Evolutionary conservation across 2,797 vertebrate genomes (phyloP).

Genomic region (Sebastes matsubarae): DNA sequence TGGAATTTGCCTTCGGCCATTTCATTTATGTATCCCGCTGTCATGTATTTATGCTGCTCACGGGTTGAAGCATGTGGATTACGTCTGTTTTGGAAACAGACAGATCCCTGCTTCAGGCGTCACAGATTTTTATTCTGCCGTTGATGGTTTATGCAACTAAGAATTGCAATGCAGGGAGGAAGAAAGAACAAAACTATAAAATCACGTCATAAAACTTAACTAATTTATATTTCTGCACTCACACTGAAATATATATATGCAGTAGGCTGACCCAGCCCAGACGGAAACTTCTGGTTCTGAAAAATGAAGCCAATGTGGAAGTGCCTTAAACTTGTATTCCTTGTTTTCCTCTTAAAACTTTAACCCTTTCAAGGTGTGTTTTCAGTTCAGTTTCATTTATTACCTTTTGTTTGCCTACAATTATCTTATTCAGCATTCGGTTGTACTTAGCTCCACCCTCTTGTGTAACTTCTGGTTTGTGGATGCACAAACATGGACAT

Average conservation of each 20-base stretch:
- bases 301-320: too few species aligned
- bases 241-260: neutral
- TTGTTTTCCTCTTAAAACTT: too few species aligned
- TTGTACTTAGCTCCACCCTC: too few species aligned
- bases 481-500: neutral
- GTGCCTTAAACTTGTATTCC: too few species aligned
- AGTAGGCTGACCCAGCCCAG: neutral
- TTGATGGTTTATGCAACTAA: neutral
- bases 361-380: too few species aligned
- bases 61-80: slow-evolving; percentile 19
- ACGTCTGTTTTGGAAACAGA: slow-evolving; percentile 19
- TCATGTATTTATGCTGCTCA: slow-evolving; percentile 20
- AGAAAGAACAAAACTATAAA: neutral
- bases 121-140: neutral
- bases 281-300: too few species aligned
- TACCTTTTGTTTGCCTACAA: too few species aligned
- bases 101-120: slow-evolving; percentile 1
- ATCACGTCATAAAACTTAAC: neutral
- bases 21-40: slow-evolving; percentile 27
- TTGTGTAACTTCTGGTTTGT: too few species aligned
- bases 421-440: too few species aligned
- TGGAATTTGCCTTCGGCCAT: neutral
- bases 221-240: neutral
- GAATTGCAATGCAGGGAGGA: neutral
- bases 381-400: too few species aligned